Conservation (phyloP, 2,113 vertebrate species). For the Spermophilus dauricus region DNA sequence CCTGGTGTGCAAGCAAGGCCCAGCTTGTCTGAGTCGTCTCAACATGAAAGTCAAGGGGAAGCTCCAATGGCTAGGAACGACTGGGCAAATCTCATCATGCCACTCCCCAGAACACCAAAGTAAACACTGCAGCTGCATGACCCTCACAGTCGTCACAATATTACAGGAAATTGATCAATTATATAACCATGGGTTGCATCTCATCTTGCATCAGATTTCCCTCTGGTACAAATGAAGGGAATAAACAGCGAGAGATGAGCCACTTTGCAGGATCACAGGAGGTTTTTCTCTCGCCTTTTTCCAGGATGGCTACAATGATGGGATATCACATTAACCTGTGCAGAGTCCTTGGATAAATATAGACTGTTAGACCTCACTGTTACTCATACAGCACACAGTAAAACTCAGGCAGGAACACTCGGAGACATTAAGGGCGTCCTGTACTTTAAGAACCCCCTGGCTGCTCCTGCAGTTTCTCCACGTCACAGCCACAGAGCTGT, state of each 20-base stretch:
- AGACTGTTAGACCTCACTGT: background rate
- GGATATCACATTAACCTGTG: background rate
- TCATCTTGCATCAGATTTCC: background rate
- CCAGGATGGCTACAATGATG: background rate
- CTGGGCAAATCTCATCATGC: too few relatives aligned
- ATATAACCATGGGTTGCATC: background rate
- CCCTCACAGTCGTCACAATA: background rate
- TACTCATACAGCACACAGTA: background rate
- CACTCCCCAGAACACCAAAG: background rate
- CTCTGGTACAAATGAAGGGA: background rate
- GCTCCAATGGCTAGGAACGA: background rate
- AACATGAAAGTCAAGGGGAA: background rate
- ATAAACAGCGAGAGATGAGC: background rate
- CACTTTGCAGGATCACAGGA: background rate
- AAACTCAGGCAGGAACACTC: background rate
- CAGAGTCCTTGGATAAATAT: background rate
- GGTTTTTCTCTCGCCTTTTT: background rate
- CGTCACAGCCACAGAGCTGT: background rate
- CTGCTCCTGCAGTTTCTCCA: background rate
- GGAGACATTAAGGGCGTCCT: rapidly evolving
- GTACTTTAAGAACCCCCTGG: background rate
- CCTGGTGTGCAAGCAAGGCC: too few relatives aligned
- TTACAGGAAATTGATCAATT: rapidly evolving
- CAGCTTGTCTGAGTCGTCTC: background rate
- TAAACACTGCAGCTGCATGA: rapidly evolving